Conservation (phyloP, 2,888 invertebrate genomes). For the Drosophila meridionalis region DNA sequence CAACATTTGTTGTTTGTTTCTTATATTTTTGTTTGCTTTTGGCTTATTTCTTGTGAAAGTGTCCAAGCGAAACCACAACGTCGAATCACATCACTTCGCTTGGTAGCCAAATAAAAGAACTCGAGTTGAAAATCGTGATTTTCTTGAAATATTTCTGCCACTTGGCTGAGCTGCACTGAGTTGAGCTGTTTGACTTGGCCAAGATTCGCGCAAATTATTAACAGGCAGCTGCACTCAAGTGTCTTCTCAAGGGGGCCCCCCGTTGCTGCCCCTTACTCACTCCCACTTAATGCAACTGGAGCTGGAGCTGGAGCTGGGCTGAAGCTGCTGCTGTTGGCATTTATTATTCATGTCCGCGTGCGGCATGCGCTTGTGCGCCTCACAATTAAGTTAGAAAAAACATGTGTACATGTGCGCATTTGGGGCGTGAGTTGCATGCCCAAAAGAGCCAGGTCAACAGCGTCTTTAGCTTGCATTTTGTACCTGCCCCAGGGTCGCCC, state of each 20-base stretch:
- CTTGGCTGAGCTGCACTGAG: conserved; percentile 30
- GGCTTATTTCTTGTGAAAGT: conserved; percentile 68
- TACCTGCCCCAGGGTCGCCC: conserved; percentile 35
- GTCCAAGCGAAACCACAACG: conserved; percentile 38
- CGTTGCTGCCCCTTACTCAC: neutral
- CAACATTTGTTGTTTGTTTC: conserved; percentile 13
- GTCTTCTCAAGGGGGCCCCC: conserved; percentile 7
- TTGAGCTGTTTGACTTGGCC: conserved; percentile 35
- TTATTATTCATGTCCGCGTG: conserved; percentile 54
- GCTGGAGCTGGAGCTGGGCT: neutral
- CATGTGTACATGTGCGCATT: conserved; percentile 61
- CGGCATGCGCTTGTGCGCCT: conserved; percentile 12
- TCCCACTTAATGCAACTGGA: conserved; percentile 21
- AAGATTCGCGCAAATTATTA: conserved; percentile 46
- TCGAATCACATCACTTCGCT: conserved; percentile 9
- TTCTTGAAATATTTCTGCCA: conserved; percentile 72
- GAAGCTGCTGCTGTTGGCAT: conserved; percentile 20
- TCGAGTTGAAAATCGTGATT: conserved; percentile 72
- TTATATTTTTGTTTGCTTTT: neutral
- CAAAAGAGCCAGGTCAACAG: conserved; percentile 54
- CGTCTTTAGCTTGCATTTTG: conserved; percentile 31
- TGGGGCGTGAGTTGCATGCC: conserved; percentile 52
- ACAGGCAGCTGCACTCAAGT: conserved; percentile 37
- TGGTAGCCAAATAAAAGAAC: conserved; percentile 33
- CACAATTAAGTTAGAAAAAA: conserved; percentile 64